Base-by-base conservation (phyloP, 2,113 vertebrate genomes). In the Corydoras maculifer region DNA sequence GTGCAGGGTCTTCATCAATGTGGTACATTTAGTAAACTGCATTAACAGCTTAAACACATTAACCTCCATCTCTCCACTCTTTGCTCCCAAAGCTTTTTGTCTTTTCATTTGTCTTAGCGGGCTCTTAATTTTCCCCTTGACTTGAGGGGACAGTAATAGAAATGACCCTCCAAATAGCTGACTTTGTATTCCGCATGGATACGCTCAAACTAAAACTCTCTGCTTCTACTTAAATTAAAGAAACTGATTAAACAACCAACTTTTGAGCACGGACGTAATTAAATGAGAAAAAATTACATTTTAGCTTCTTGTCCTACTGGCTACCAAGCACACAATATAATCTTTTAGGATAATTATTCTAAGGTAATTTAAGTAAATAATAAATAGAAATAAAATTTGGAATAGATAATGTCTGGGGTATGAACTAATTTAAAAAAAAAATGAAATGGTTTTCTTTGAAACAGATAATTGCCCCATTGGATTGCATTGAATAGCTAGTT, bases 141-240 rank as follows among this genome's bases (percentile, higher is more conserved):
- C 64, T 62, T 72, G 50, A 66, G 66, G 69, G 78, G 29, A 84
- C 76, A 72, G 66, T 81, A 79, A 81, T 75, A 81, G 80, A 50
- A 55, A 58, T n/a, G 31, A 70, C 75, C 81, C 71, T 80, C 80
- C 61, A 62, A 67, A 77, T 71, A 79, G 75, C 72, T 71, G 74
- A 75, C 79, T 67, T 61, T 48, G 43, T 69, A 75, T 73, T 82
- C 75, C 70, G 29, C 69, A 80, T 74, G 78, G 62, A 76, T 78
- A 48, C 29, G 75, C 76, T 49, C 71, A 53, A 53, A 12, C 10
- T 53, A 14, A 53, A 53, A 53, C 35, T 48, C 65, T 18, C 18
- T 43, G 61, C 62, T 32, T 12, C 8, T 55, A 62, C 35, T 55
- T 4, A 11, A 55, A 57, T 48, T n/a, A 67, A 65, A 73, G 10